Percentiles rank a stretch among this genome's conserved stretches.
phyloP scores from a whole-genome alignment of 2,888 invertebrate genomes.

The Tupiocoris notatus region DNA sequence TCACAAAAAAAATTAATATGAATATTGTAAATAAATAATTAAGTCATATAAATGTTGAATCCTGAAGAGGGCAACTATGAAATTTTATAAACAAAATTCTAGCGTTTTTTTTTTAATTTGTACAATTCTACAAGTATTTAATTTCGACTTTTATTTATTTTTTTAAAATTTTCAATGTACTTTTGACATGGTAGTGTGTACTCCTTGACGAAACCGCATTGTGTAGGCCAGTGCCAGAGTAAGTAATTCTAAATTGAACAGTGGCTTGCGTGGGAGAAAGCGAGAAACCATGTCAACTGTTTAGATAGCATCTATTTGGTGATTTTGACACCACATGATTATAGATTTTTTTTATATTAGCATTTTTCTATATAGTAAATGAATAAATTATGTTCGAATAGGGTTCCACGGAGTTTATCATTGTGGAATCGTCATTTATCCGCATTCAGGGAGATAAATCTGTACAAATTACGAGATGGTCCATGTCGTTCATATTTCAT shows the following conservation, averaged over 20 bases:
- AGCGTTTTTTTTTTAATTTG: conserved; percentile 25
- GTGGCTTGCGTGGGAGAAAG: conserved; percentile 28
- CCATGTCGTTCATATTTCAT: conserved; percentile 45
- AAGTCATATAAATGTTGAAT: conserved; percentile 31
- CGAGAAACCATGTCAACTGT: conserved; percentile 19
- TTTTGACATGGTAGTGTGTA: not conserved
- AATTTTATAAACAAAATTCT: conserved; percentile 38
- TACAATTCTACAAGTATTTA: too few species aligned
- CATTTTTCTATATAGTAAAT: conserved; percentile 32
- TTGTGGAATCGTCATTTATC: conserved; percentile 26
- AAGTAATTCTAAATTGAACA: conserved; percentile 30
- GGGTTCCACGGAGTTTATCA: conserved; percentile 34
- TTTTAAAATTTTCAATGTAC: not conserved
- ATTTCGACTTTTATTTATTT: not conserved
- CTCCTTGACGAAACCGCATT: conserved; percentile 6
- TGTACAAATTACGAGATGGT: conserved; percentile 44
- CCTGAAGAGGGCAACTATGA: conserved; percentile 29
- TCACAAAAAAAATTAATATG: conserved; percentile 28
- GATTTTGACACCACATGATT: conserved; percentile 27
- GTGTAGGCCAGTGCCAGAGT: conserved; percentile 7
- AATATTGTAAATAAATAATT: conserved; percentile 39
- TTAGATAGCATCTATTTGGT: conserved; percentile 32
- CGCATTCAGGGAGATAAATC: conserved; percentile 44
- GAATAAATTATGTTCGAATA: conserved; percentile 17
- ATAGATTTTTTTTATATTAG: conserved; percentile 34